Evolutionary conservation across 2,888 invertebrate genomes (phyloP), one percentile per base, ranked within the genome.

Genomic region (Aelia acuminata): DNA sequence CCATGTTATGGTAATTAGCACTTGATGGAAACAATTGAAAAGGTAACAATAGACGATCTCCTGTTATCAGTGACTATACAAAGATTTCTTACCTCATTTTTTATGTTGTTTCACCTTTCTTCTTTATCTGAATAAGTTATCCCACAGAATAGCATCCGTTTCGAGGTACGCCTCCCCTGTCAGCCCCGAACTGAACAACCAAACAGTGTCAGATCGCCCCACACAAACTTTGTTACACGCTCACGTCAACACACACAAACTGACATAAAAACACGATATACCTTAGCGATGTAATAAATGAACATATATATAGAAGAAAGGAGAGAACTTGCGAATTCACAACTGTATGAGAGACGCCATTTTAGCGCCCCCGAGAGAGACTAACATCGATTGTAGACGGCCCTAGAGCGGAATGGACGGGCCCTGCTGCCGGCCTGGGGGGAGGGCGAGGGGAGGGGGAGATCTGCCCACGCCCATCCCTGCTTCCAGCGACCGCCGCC

Each of bases 291-390:
- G 50, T 15, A 49, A 31, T n/a, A 85, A 85, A 85, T 22, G 31
- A 85, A 49, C 20, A 31, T 50, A 31, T 20, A 31, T 20, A 49
- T 31, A 50, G 50, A n/a, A 84, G 26, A 15, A 22, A 15, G n/a
- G 3, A 43, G 80, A 39, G 43, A 80, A 22, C 43, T 80, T 22
- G n/a, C 80, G 75, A 75, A 63, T 48, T 87, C 63, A 87, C 47
- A 87, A 57, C 22, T 26, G 35, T 43, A 47, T 47, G 63, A 87
- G 85, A 70, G 88, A 88, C 88, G 88, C 88, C 88, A 88, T 88
- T 85, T 50, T 85, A 26, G 85, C 85, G 50, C 39, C 85, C 48
- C 88, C 84, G 84, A 84, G 80, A 84, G 84, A 50, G 80, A 80
- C 80, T n/a, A 88, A 84, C 88, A 88, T 84, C 84, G 88, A 88